Conservation (phyloP, 92 coral and sea anemone species). For the Palythoa grandiflora region DNA sequence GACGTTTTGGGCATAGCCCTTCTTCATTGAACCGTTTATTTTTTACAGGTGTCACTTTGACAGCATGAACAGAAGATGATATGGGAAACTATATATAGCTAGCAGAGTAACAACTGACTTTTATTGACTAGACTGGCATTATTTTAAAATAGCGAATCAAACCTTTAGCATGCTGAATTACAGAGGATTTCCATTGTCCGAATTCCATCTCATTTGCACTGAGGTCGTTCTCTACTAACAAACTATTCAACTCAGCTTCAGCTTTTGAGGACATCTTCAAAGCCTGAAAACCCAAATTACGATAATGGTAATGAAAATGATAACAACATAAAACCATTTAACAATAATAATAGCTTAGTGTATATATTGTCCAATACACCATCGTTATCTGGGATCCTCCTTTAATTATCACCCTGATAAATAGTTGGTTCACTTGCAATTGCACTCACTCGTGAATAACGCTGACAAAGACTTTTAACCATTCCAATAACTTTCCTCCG, state of each 20-base stretch:
- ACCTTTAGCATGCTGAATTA: slow-evolving; percentile 31
- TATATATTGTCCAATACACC: no score
- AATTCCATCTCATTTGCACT: slow-evolving; percentile 13
- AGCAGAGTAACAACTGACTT: no score
- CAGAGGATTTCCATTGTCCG: slow-evolving; percentile 5
- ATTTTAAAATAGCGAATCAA: neutral
- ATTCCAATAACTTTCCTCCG: slow-evolving; percentile 53
- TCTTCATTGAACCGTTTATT: no score
- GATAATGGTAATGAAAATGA: neutral
- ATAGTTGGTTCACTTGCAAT: slow-evolving; percentile 6
- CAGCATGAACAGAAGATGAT: neutral
- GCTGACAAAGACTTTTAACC: slow-evolving; percentile 45
- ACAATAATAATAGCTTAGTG: neutral
- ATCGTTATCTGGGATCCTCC: no score
- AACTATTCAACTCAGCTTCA: neutral
- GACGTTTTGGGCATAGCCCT: no score
- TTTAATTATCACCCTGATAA: no score
- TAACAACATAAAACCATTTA: no score
- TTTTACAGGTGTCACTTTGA: no score
- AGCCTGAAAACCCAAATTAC: slow-evolving; percentile 28
- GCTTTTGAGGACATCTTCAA: slow-evolving; percentile 40
- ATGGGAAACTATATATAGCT: neutral
- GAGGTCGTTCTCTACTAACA: slow-evolving; percentile 27
- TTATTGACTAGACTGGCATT: neutral
- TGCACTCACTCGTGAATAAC: slow-evolving; percentile 57